Evolutionary conservation across 1,140 invertebrate species (phyloP), one percentile per base, ranked within the genome.

Genomic region (Parasteatoda tepidariorum): DNA sequence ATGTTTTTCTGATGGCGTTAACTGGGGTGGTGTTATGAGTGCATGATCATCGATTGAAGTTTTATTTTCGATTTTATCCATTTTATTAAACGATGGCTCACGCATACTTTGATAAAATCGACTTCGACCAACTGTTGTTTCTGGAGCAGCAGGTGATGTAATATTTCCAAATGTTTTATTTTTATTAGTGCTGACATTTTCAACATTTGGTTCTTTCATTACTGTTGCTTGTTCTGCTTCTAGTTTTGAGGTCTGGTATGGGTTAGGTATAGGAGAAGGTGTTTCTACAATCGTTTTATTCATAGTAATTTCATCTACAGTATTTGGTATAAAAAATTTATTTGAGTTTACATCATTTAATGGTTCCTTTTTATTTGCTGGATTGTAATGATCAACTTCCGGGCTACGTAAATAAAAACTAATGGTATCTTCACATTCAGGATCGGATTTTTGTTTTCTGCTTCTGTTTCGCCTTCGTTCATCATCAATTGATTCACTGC

Each of bases 401-500:
- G 76, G 54, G 66, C 68, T 55, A 34, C 59, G 15, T 33, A 82
- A 59, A 31, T 83, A 83, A 34, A 83, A 83, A 18, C 38, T 66
- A 2, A 83, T 83, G 4, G 81, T 83, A 30, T 82, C 82, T 13
- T 70, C 73, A 15, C 30, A 41, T 30, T 64, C 73, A 0, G 62
- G 24, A 30, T 84, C 82, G 7, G 75, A 79, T 28, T 68, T 48
- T 11, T 31, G 33, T 24, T 73, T 79, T 48, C 83, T 48, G 28
- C 75, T 84, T 64, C 83, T 68, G n/a, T 34, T 61, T 62, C 75
- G 30, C 59, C 83, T 64, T 18, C 71, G 54, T 34, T 84, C 83
- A 30, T 84, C 83, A 57, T 84, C 83, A n/a, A 84, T 68, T 5
- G 83, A 84, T 55, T 94, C 93, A 34, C 90, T 87, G 84, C 91